phyloP scores from a whole-genome alignment of 2,797 vertebrate genomes.

The Molossus molossus region DNA sequence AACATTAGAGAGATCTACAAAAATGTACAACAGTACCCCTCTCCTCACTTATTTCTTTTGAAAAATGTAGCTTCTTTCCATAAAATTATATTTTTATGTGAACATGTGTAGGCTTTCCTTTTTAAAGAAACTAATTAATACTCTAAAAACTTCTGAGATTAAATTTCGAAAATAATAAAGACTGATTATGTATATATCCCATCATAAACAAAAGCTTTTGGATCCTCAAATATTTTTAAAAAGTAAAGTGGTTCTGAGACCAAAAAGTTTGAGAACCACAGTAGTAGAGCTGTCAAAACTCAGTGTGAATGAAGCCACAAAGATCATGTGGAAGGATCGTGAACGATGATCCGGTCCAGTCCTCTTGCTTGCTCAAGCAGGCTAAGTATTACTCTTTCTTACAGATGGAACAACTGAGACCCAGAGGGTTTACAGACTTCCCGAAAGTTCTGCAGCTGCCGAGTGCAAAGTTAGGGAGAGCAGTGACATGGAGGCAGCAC shows the following conservation, averaged over 20 bases:
- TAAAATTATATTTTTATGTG: constrained; percentile 66
- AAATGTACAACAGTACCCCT: background rate
- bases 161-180: constrained; percentile 15
- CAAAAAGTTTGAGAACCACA: background rate
- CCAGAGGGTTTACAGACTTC: background rate
- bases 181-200: background rate
- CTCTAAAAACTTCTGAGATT: background rate
- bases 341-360: background rate
- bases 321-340: background rate
- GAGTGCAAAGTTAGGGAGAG: background rate
- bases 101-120: constrained; percentile 38
- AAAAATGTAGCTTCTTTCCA: background rate
- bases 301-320: background rate
- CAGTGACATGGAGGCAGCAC: background rate
- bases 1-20: background rate
- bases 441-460: background rate
- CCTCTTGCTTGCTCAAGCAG: background rate
- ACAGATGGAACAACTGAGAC: background rate
- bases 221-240: background rate
- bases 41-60: background rate
- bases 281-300: constrained; percentile 15
- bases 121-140: constrained; percentile 46
- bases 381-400: background rate
- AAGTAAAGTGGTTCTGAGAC: constrained; percentile 14
- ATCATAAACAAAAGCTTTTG: constrained; percentile 28